Conservation (phyloP, 2,888 invertebrate genomes). For the Tolmerus cingulatus region DNA sequence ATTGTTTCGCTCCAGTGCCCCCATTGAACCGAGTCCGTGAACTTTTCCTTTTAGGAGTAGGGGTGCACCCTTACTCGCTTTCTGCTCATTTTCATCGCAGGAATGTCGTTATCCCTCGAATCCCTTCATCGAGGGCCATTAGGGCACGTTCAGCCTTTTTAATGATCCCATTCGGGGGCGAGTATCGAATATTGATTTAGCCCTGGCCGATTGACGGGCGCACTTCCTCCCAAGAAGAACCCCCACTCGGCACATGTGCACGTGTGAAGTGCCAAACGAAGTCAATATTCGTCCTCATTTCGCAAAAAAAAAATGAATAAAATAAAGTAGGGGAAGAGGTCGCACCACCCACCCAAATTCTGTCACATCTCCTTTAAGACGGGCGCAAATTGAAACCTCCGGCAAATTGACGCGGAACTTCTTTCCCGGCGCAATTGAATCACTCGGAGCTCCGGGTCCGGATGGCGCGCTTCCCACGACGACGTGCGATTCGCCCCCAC, state of each 20-base stretch:
- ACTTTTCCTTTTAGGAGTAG: neutral
- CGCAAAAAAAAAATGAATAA: neutral
- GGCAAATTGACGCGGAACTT: neutral
- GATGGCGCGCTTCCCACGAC: neutral
- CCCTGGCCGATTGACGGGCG: neutral
- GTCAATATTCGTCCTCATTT: constrained; percentile 7
- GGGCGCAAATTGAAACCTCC: neutral
- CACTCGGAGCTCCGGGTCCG: neutral
- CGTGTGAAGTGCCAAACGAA: constrained; percentile 6
- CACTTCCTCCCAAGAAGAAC: neutral
- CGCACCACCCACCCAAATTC: neutral
- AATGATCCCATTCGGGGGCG: neutral
- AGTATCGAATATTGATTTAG: neutral
- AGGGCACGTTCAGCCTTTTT: neutral
- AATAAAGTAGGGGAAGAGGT: neutral
- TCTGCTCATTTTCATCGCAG: neutral
- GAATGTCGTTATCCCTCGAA: neutral
- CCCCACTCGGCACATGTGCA: neutral
- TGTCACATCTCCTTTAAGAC: neutral
- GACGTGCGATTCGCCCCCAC: neutral
- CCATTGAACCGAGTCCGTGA: neutral
- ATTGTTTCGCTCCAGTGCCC: neutral
- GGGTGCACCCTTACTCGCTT: neutral
- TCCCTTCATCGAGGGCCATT: neutral
- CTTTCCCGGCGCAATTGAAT: neutral